Conservation (phyloP, 2,797 vertebrate species). For the Tangara arthus region DNA sequence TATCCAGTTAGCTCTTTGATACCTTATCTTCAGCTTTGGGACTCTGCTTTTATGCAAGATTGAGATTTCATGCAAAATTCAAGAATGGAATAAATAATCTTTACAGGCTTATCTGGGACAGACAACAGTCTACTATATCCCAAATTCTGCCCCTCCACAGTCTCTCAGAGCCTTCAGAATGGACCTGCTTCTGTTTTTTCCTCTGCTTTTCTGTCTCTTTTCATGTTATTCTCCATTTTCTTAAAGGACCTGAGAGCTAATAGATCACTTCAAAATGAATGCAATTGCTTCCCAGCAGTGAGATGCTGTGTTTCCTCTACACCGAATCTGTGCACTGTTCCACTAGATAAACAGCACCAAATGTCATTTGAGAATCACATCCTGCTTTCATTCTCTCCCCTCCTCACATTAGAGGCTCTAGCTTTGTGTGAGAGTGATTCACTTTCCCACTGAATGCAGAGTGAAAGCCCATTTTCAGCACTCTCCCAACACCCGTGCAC, state of each 20-base stretch:
- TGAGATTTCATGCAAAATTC: background rate
- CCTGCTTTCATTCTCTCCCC: slow-evolving; percentile 60
- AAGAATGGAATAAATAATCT: background rate
- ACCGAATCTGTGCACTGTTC: background rate
- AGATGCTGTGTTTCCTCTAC: slow-evolving; percentile 22
- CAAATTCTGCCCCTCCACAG: background rate
- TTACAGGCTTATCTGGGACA: background rate
- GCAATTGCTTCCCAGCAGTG: background rate
- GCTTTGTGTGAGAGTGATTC: slow-evolving; percentile 60
- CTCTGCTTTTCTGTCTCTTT: background rate
- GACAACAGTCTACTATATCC: background rate
- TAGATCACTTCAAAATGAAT: slow-evolving; percentile 52
- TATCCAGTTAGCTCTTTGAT: background rate
- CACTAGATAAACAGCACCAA: slow-evolving; percentile 63
- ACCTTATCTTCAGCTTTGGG: background rate
- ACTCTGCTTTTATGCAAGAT: background rate
- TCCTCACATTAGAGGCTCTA: background rate
- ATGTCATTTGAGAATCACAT: slow-evolving; percentile 61
- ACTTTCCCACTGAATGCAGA: slow-evolving; percentile 52
- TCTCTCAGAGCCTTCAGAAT: background rate
- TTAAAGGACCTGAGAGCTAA: slow-evolving; percentile 28
- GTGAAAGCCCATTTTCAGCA: slow-evolving; percentile 60
- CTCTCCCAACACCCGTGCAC: slow-evolving; percentile 54
- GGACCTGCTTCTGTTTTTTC: background rate
- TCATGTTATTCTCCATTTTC: slow-evolving; percentile 23